phyloP scores from a whole-genome alignment of 1,140 invertebrate genomes.

The Leptestheria dahalacensis region DNA sequence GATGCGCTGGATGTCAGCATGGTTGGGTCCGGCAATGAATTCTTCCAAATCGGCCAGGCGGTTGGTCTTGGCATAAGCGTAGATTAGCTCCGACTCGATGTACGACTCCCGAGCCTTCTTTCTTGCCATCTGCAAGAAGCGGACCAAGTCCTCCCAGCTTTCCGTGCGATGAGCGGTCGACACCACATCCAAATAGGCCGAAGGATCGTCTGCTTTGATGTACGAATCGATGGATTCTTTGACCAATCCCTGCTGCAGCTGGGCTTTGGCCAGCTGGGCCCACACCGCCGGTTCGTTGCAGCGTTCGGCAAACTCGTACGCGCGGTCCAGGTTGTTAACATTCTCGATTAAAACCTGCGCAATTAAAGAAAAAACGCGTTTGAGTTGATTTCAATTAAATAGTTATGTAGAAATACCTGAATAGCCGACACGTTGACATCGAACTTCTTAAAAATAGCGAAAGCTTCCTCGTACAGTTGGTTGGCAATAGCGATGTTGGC shows the following conservation, averaged over 20 bases:
- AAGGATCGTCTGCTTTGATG: slow-evolving; percentile 97
- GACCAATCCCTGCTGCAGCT: slow-evolving; percentile 83
- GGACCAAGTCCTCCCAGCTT: slow-evolving; percentile 92
- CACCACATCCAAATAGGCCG: slow-evolving; percentile 94
- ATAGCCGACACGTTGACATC: slow-evolving; percentile 99
- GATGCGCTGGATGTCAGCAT: slow-evolving; percentile 93
- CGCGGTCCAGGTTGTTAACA: slow-evolving; percentile 90
- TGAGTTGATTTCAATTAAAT: not conserved
- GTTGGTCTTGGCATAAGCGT: slow-evolving; percentile 95
- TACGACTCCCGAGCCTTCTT: slow-evolving; percentile 98
- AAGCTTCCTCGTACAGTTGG: slow-evolving; percentile 96
- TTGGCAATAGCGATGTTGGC: slow-evolving; percentile 98
- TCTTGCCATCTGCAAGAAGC: slow-evolving; percentile 95
- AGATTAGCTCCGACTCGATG: slow-evolving; percentile 96
- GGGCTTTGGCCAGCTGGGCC: slow-evolving; percentile 91
- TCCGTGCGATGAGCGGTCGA: slow-evolving; percentile 74
- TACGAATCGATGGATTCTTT: slow-evolving; percentile 99
- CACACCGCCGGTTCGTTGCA: slow-evolving; percentile 98
- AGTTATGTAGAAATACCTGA: slow-evolving; percentile 39
- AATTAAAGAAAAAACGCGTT: not conserved
- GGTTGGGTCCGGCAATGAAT: slow-evolving; percentile 96
- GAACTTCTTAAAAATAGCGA: slow-evolving; percentile 99
- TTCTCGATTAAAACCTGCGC: slow-evolving; percentile 87
- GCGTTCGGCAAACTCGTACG: slow-evolving; percentile 98
- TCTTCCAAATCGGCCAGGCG: slow-evolving; percentile 96